A percentile compares a stretch with the other conserved stretches of the same genome.
Evolutionary conservation across 2,797 vertebrate species (phyloP).

Genomic region (Epinephelus coioides): DNA sequence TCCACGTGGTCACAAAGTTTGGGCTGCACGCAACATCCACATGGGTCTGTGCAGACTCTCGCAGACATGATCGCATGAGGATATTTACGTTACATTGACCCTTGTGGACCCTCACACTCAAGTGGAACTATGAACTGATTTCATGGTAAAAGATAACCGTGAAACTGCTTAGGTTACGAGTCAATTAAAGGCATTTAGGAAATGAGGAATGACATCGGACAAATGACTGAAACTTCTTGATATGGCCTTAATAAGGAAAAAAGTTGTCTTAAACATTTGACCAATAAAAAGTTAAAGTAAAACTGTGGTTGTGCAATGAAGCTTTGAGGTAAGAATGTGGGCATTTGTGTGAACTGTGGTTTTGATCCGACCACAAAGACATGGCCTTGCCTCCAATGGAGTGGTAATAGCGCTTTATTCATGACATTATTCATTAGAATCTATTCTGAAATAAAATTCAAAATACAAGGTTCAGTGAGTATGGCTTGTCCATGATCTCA

Average conservation of each 20-base stretch:
- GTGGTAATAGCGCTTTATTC: background rate
- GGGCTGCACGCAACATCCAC: too few relatives aligned
- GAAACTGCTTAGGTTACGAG: background rate
- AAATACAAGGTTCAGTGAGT: slow-evolving; percentile 3
- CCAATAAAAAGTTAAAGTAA: background rate
- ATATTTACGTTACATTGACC: too few relatives aligned
- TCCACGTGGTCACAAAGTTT: too few relatives aligned
- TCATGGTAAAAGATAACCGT: background rate
- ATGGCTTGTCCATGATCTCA: slow-evolving; percentile 20
- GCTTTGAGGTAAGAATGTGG: background rate
- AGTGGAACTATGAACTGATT: background rate
- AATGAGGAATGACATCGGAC: too few relatives aligned
- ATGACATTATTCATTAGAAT: background rate
- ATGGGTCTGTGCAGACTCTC: too few relatives aligned
- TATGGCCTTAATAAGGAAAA: background rate
- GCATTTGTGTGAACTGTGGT: background rate
- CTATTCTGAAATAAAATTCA: slow-evolving; percentile 4
- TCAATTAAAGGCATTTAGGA: background rate
- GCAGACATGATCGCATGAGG: too few relatives aligned
- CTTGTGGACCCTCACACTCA: too few relatives aligned
- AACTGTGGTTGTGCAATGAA: background rate
- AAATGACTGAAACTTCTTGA: background rate
- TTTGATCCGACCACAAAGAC: slow-evolving; percentile 15
- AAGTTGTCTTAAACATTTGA: background rate
- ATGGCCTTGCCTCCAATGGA: background rate